A percentile compares a stretch with the other conserved stretches of the same genome.
Conservation (phyloP, 35 echinoderm and acorn worm species). For the Eucidaris tribuloides region DNA sequence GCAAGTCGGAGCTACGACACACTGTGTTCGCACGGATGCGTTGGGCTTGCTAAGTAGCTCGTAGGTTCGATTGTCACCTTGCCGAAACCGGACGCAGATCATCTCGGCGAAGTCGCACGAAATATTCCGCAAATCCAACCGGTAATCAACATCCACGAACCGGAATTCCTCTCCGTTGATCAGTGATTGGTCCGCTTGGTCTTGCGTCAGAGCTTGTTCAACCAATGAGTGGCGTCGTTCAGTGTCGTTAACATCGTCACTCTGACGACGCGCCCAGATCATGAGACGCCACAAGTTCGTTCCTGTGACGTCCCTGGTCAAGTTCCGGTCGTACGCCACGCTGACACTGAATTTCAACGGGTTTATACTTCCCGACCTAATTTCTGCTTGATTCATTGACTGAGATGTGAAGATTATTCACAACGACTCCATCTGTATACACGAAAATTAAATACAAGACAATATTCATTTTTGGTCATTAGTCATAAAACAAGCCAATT, state of each 20-base stretch:
- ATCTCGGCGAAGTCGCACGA: neutral
- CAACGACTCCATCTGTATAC: conserved; percentile 11
- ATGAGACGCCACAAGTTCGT: neutral
- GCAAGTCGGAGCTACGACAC: neutral
- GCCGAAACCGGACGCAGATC: conserved; percentile 19
- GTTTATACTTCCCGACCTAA: neutral
- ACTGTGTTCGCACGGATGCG: neutral
- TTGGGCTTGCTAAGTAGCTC: conserved; percentile 15
- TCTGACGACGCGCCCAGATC: neutral
- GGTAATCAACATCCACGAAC: neutral
- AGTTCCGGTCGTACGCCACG: neutral
- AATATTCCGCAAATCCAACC: neutral
- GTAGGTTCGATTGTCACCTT: neutral
- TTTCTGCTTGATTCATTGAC: neutral
- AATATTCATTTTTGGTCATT: too few relatives aligned
- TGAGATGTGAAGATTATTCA: neutral
- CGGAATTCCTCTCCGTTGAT: neutral
- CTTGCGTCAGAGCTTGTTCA: conserved; percentile 24
- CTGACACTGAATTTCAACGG: neutral
- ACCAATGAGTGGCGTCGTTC: conserved; percentile 1
- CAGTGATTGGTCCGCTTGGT: conserved; percentile 9
- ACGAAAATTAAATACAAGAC: too few relatives aligned
- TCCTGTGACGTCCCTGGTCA: conserved; percentile 1
- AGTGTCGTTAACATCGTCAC: neutral
- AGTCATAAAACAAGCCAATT: too few relatives aligned